These are phyloP conservation scores for Drosophila seclusa DNA, from an alignment of 2,888 invertebrate genomes.

Conservation along the genomic window DNA sequence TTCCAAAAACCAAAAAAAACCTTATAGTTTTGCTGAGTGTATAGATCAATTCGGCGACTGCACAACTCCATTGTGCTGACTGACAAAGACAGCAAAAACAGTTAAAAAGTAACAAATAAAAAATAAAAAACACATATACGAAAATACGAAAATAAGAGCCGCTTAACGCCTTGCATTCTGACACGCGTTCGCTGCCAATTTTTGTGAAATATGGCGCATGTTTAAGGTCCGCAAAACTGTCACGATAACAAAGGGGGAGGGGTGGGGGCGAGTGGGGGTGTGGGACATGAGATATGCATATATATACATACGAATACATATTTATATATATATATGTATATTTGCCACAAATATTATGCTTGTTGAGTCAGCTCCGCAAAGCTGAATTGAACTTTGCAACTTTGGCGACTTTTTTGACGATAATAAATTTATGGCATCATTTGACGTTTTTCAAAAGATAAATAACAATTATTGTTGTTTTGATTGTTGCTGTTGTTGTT, in stretches of 20 bases:
- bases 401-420: slow-evolving; percentile 43
- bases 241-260: slow-evolving; percentile 35
- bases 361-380: slow-evolving; percentile 57
- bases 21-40: neutral
- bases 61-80: slow-evolving; percentile 56
- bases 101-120: neutral
- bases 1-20: too few relatives aligned
- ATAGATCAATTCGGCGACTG: slow-evolving; percentile 55
- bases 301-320: neutral
- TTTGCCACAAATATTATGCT: slow-evolving; percentile 31
- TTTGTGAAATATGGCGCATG: slow-evolving; percentile 57
- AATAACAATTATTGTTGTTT: slow-evolving; percentile 33
- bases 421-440: slow-evolving; percentile 72
- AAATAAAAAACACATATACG: slow-evolving; percentile 14
- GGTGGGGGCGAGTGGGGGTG: neutral
- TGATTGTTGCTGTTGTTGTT: slow-evolving; percentile 18
- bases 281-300: neutral
- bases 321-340: neutral
- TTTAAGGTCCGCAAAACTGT: slow-evolving; percentile 55
- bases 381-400: slow-evolving; percentile 63
- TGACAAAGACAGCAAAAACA: slow-evolving; percentile 18
- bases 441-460: slow-evolving; percentile 54
- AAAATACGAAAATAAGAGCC: slow-evolving; percentile 32
- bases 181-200: slow-evolving; percentile 71
- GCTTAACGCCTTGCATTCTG: slow-evolving; percentile 76